These are phyloP conservation scores for Arctopsyche grandis DNA, from an alignment of 1,140 invertebrate species.

Conservation along the genomic window DNA sequence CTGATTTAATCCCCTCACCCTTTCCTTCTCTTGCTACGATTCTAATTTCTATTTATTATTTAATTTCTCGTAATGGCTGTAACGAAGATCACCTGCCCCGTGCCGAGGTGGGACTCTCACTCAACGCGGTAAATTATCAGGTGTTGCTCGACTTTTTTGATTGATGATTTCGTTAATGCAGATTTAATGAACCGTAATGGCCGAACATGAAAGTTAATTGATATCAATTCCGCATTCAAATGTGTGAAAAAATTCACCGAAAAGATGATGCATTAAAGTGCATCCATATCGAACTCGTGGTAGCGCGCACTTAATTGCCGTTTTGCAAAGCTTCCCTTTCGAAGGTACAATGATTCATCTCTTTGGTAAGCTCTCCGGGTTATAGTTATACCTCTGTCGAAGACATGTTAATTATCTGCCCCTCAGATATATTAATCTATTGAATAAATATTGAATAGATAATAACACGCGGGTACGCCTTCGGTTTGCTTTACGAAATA, in stretches of 20 bases:
- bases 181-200: constrained; percentile 41
- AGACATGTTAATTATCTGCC: not conserved
- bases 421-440: not conserved
- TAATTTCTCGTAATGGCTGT: constrained; percentile 29
- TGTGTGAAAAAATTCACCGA: not conserved
- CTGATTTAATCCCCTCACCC: not conserved
- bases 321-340: too few species aligned
- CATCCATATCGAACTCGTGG: too few species aligned
- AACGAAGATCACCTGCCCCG: constrained; percentile 36
- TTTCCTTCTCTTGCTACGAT: not conserved
- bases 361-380: too few species aligned
- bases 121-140: constrained; percentile 21
- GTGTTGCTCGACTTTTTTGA: constrained; percentile 32
- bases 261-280: not conserved
- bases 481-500: constrained; percentile 19
- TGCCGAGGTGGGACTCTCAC: not conserved
- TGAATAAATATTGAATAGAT: constrained; percentile 14
- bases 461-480: constrained; percentile 11
- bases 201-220: not conserved
- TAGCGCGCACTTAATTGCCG: too few species aligned
- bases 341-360: too few species aligned
- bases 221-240: not conserved
- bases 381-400: too few species aligned
- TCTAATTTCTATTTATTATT: constrained; percentile 48
- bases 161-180: constrained; percentile 40